Conservation (phyloP, 2,888 invertebrate species). For the Himalopsyche kuldschensis region DNA sequence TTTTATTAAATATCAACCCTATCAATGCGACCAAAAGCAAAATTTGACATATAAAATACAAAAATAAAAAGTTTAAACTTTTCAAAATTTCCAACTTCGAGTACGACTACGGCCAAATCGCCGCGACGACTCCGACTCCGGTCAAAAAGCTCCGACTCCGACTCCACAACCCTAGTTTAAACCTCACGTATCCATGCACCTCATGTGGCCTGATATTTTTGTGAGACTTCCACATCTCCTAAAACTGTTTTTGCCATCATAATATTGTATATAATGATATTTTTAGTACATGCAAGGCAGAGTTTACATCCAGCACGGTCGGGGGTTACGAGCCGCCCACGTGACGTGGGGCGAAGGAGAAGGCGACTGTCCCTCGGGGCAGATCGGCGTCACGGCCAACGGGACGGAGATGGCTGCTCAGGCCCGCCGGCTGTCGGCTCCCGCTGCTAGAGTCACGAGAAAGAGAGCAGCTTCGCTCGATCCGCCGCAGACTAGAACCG, state of each 20-base stretch:
- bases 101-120: too few species aligned
- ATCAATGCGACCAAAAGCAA: too few species aligned
- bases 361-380: slow-evolving; percentile 52
- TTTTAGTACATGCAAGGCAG: slow-evolving; percentile 76
- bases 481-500: slow-evolving; percentile 43
- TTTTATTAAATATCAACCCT: too few species aligned
- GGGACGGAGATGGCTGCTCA: slow-evolving; percentile 43
- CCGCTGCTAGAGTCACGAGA: slow-evolving; percentile 44
- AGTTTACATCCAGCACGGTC: slow-evolving; percentile 72
- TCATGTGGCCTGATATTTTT: too few species aligned
- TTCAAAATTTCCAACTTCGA: too few species aligned
- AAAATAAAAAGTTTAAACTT: too few species aligned
- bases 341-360: slow-evolving; percentile 49
- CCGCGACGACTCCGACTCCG: too few species aligned
- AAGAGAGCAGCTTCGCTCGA: slow-evolving; percentile 44
- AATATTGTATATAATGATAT: slow-evolving; percentile 30
- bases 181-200: too few species aligned
- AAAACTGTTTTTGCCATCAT: background rate
- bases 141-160: too few species aligned
- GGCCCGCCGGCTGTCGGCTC: slow-evolving; percentile 45
- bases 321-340: slow-evolving; percentile 67
- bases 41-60: too few species aligned
- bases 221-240: too few species aligned
- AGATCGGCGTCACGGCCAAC: slow-evolving; percentile 58
- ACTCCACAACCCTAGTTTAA: too few species aligned